Percentiles rank a stretch among this genome's conserved stretches.
phyloP scores from a whole-genome alignment of 2,797 vertebrate species.

The Capromys pilorides region DNA sequence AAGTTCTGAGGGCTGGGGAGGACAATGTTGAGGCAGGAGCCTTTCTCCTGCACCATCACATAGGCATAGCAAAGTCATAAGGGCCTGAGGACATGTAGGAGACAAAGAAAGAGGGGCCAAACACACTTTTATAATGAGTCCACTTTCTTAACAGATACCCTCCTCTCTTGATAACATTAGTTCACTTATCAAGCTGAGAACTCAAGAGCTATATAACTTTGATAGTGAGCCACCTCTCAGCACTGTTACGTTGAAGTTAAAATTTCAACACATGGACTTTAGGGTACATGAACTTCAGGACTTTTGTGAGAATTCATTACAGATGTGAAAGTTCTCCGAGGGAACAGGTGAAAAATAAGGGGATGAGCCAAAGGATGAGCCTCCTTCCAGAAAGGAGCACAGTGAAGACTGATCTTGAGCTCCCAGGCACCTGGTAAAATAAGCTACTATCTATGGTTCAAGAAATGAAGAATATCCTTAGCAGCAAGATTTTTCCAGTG shows the following conservation, averaged over 20 bases:
- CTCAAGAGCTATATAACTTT: background rate
- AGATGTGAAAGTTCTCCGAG: background rate
- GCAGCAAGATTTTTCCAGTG: fast-evolving
- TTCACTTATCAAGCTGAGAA: background rate
- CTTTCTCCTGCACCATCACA: background rate
- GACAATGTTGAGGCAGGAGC: background rate
- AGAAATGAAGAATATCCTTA: background rate
- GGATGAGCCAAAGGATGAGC: background rate
- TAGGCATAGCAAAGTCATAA: background rate
- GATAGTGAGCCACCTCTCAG: background rate
- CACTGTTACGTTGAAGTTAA: no score
- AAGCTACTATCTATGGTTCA: no score
- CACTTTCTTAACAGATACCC: background rate
- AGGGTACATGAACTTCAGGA: background rate
- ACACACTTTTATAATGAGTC: background rate
- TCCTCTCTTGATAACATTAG: background rate
- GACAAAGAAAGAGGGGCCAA: background rate
- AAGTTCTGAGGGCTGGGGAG: background rate
- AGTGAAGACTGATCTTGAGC: background rate
- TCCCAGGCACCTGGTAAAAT: background rate
- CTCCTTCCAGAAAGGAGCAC: background rate
- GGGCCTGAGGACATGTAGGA: background rate
- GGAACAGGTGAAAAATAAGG: no score
- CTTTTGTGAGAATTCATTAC: background rate
- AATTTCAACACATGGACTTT: background rate